phyloP scores from a whole-genome alignment of 1,140 invertebrate genomes.

The Sesamia nonagrioides region DNA sequence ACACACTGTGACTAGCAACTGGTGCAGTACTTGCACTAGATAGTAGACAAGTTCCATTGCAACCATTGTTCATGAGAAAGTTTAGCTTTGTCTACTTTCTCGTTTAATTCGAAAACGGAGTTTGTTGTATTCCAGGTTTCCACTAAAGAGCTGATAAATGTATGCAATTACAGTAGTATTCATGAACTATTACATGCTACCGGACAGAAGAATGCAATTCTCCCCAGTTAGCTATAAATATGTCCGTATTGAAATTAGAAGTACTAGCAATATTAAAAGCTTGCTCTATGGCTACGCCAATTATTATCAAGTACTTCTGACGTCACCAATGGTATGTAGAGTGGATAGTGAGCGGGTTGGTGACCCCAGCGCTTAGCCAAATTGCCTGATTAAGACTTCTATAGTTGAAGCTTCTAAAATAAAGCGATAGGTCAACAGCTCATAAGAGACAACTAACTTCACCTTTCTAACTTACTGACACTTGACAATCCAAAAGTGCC shows the following conservation, averaged over 20 bases:
- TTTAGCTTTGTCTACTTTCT: conserved; percentile 23
- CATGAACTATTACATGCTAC: no score
- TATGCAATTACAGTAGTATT: background rate
- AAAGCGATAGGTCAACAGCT: no score
- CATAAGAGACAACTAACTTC: no score
- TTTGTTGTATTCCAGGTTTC: background rate
- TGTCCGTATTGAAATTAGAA: background rate
- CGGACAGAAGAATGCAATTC: background rate
- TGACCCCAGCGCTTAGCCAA: conserved; percentile 13
- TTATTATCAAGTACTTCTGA: conserved; percentile 10
- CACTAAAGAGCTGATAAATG: background rate
- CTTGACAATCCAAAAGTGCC: no score
- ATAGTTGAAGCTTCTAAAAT: no score
- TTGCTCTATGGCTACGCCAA: background rate
- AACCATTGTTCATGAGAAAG: conserved; percentile 42
- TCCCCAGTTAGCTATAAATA: no score
- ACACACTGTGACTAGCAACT: conserved; percentile 44
- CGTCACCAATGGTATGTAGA: background rate
- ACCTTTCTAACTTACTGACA: no score
- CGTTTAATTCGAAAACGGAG: conserved; percentile 2
- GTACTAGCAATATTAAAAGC: background rate
- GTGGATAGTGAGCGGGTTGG: background rate
- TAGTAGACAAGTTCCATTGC: conserved; percentile 8
- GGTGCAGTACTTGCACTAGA: conserved; percentile 31
- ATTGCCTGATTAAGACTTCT: background rate